These are phyloP conservation scores for Notocelia uddmanniana DNA, from an alignment of 2,888 invertebrate genomes.

Conservation along the genomic window DNA sequence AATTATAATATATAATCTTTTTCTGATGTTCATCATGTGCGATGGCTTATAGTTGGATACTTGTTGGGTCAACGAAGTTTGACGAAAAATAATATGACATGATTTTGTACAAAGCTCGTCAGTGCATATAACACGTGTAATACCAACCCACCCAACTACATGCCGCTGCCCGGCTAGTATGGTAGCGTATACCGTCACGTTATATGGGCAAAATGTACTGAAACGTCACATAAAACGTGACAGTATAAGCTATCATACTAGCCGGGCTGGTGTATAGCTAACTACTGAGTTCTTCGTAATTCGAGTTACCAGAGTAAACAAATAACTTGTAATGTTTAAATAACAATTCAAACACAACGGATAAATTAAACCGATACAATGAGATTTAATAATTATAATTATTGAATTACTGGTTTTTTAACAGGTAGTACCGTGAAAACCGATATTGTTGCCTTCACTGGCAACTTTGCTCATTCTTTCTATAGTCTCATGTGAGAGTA, in stretches of 20 bases:
- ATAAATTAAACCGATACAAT: not conserved
- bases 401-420: not conserved
- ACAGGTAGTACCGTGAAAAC: not conserved
- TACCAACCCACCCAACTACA: too few relatives aligned
- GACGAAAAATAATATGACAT: constrained; percentile 9
- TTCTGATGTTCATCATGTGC: not conserved
- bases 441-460: not conserved
- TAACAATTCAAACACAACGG: not conserved
- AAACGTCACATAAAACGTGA: too few relatives aligned
- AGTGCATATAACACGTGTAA: not conserved
- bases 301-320: not conserved
- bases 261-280: too few relatives aligned
- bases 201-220: too few relatives aligned
- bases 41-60: not conserved
- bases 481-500: too few relatives aligned
- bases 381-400: too few relatives aligned
- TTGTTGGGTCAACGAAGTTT: constrained; percentile 4
- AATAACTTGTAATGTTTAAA: not conserved
- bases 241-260: not conserved
- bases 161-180: too few relatives aligned
- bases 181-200: too few relatives aligned
- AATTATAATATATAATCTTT: too few relatives aligned
- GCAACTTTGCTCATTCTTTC: not conserved
- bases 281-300: not conserved
- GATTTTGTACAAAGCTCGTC: constrained; percentile 38